Percentiles rank a stretch among this genome's conserved stretches.
phyloP scores from a whole-genome alignment of 2,888 invertebrate genomes.

The Xylota segnis region DNA sequence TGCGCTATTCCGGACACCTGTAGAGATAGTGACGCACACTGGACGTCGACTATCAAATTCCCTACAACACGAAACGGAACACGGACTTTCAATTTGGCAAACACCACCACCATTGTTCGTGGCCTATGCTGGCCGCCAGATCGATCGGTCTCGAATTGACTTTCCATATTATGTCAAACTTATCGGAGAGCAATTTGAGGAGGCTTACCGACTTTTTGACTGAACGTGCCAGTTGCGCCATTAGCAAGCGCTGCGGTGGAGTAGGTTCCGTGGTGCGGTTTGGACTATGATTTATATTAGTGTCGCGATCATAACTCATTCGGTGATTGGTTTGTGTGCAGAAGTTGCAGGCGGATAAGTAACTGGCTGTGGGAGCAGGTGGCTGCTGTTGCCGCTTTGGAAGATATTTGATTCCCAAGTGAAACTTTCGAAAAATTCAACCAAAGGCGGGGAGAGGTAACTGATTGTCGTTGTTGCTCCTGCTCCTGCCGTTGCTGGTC shows the following conservation, averaged over 20 bases:
- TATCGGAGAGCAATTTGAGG: slow-evolving; percentile 71
- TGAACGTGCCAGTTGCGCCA: slow-evolving; percentile 63
- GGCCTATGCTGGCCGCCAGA: neutral
- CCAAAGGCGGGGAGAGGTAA: slow-evolving; percentile 15
- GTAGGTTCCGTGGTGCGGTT: slow-evolving; percentile 43
- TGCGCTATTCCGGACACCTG: slow-evolving; percentile 68
- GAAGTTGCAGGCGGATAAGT: slow-evolving; percentile 40
- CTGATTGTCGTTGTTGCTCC: slow-evolving; percentile 9
- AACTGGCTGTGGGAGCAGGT: slow-evolving; percentile 72
- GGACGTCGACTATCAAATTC: slow-evolving; percentile 50
- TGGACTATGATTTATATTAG: slow-evolving; percentile 72
- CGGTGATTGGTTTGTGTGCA: slow-evolving; percentile 65
- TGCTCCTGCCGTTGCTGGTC: slow-evolving; percentile 6
- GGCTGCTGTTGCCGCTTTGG: slow-evolving; percentile 47
- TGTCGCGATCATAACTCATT: slow-evolving; percentile 76
- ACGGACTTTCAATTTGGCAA: slow-evolving; percentile 73
- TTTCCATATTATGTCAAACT: slow-evolving; percentile 75
- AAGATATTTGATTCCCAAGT: slow-evolving; percentile 58
- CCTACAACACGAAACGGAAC: slow-evolving; percentile 23
- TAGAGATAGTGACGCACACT: slow-evolving; percentile 57
- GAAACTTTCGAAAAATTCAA: slow-evolving; percentile 68
- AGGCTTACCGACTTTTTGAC: slow-evolving; percentile 66
- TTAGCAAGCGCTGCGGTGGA: neutral
- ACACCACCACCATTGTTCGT: slow-evolving; percentile 58
- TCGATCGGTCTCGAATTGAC: slow-evolving; percentile 58